phyloP scores from a whole-genome alignment of 2,888 invertebrate genomes.

The Trachelus troglodyta region DNA sequence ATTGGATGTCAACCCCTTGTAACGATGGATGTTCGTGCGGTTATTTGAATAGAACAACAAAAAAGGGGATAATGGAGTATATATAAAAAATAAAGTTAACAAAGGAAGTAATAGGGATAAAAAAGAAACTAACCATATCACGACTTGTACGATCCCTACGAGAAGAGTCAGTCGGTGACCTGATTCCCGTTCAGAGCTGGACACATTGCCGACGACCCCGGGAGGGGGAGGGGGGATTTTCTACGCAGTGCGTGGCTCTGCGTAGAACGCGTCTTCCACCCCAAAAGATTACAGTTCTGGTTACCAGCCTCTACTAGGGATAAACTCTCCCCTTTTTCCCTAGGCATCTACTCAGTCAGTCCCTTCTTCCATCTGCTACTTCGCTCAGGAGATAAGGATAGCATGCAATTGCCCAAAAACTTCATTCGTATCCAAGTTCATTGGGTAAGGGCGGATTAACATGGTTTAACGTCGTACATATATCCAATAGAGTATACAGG shows the following conservation, averaged over 20 bases:
- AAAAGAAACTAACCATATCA: neutral
- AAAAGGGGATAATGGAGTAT: neutral
- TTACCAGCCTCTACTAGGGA: neutral
- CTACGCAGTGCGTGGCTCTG: slow-evolving; percentile 53
- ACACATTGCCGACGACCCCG: slow-evolving; percentile 35
- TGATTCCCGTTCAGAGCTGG: slow-evolving; percentile 48
- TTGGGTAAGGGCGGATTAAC: neutral
- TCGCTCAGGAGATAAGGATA: neutral
- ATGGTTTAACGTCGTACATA: neutral
- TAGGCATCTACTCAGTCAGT: neutral
- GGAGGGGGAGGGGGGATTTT: slow-evolving; percentile 28
- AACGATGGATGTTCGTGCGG: neutral
- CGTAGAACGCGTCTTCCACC: slow-evolving; percentile 27
- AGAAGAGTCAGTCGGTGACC: slow-evolving; percentile 38
- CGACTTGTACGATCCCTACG: neutral
- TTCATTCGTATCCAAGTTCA: neutral
- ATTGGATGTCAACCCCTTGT: neutral
- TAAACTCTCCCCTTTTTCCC: neutral
- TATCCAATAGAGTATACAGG: neutral
- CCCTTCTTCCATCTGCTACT: neutral
- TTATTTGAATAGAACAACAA: neutral
- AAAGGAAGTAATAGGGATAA: neutral
- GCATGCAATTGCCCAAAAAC: neutral
- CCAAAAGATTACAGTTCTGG: neutral
- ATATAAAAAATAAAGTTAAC: neutral